A percentile compares a stretch with the other conserved stretches of the same genome.
Conservation (phyloP, 1,140 invertebrate genomes). For the Nephila pilipes region DNA sequence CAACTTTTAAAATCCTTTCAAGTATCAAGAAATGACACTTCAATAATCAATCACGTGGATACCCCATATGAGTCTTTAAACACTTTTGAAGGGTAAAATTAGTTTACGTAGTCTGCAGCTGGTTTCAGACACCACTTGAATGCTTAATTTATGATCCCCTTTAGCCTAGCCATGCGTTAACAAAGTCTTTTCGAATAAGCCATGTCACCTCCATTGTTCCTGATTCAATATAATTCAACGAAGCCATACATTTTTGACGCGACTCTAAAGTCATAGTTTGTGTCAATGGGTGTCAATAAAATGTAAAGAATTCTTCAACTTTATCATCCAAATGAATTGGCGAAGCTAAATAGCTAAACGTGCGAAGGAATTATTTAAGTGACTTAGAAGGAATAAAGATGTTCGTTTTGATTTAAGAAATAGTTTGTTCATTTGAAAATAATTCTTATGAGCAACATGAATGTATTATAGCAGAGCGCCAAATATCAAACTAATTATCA, state of each 20-base stretch:
- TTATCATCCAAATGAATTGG: neutral
- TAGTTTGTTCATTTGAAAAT: too few species aligned
- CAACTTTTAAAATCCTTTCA: constrained; percentile 6
- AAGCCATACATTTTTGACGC: constrained; percentile 7
- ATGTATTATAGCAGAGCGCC: too few species aligned
- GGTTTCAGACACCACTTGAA: constrained; percentile 52
- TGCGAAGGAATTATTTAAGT: too few species aligned
- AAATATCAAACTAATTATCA: too few species aligned
- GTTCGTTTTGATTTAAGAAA: too few species aligned
- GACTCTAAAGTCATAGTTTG: neutral
- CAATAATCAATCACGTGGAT: constrained; percentile 38
- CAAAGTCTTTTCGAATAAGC: constrained; percentile 47
- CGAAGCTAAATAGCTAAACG: too few species aligned
- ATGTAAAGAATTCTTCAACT: neutral
- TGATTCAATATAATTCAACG: neutral
- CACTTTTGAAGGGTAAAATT: constrained; percentile 61
- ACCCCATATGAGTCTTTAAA: constrained; percentile 41
- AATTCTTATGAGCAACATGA: too few species aligned
- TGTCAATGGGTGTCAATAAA: constrained; percentile 1
- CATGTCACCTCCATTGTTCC: constrained; percentile 36
- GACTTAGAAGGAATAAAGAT: too few species aligned
- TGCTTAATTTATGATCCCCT: constrained; percentile 57
- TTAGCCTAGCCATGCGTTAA: constrained; percentile 46
- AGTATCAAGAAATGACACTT: constrained; percentile 36
- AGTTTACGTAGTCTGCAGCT: constrained; percentile 42